A percentile compares a stretch with the other conserved stretches of the same genome.
These are phyloP conservation scores for Microctonus brassicae DNA, from an alignment of 2,888 invertebrate genomes.

Conservation along the genomic window DNA sequence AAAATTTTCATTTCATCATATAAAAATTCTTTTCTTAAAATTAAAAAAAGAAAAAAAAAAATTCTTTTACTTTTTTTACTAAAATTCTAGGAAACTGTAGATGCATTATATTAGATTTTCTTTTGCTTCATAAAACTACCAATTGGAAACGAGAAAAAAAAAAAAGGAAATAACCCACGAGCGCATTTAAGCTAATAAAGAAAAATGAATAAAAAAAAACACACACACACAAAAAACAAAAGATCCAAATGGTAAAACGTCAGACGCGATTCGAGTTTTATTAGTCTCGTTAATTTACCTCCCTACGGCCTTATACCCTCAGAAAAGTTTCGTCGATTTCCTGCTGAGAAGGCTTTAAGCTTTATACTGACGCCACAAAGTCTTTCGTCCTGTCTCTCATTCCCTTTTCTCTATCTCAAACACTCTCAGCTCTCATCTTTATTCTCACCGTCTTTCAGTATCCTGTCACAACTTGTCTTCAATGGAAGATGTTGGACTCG, in stretches of 20 bases:
- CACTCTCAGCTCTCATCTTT: conserved; percentile 30
- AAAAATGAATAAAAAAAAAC: not conserved
- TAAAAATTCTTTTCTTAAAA: too few species aligned
- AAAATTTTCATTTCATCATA: too few species aligned
- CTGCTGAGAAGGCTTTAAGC: conserved; percentile 49
- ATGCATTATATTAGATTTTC: not conserved
- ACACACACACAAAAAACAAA: conserved; percentile 1
- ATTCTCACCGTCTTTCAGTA: conserved; percentile 21
- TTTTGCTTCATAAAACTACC: not conserved
- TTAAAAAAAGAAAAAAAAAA: not conserved
- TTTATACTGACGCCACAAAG: conserved; percentile 47
- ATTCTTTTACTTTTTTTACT: conserved; percentile 4
- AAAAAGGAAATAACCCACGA: conserved; percentile 14
- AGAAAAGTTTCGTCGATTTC: conserved; percentile 59
- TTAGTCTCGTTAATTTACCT: conserved; percentile 58
- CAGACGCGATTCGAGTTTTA: conserved; percentile 51
- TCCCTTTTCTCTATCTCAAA: conserved; percentile 32
- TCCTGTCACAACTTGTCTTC: conserved; percentile 1
- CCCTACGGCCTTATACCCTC: conserved; percentile 32
- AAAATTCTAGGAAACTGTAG: not conserved
- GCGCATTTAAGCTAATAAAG: conserved; percentile 36
- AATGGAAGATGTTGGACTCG: conserved; percentile 13
- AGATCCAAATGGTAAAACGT: conserved; percentile 32
- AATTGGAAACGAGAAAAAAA: conserved; percentile 21
- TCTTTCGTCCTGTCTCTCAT: conserved; percentile 36